A percentile compares a stretch with the other conserved stretches of the same genome.
These are phyloP conservation scores for Globicephala melas DNA, from an alignment of 2,113 vertebrate genomes.

Conservation along the genomic window DNA sequence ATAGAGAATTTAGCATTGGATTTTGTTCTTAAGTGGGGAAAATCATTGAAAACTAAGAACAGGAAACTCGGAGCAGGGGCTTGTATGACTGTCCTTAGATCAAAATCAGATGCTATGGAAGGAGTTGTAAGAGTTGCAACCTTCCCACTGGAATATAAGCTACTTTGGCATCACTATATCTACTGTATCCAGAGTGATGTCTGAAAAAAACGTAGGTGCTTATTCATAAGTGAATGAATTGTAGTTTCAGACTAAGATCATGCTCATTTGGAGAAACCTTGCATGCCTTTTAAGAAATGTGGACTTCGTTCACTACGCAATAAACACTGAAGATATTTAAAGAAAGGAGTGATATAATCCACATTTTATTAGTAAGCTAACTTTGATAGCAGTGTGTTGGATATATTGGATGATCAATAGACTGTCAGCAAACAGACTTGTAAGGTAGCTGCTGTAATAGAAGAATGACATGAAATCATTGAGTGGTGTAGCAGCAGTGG, in stretches of 20 bases:
- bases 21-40: neutral
- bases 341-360: neutral
- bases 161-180: neutral
- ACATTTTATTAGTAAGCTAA: neutral
- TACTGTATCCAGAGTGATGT: neutral
- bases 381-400: neutral
- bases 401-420: neutral
- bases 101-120: neutral
- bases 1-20: neutral
- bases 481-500: neutral
- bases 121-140: neutral
- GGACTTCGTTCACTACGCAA: neutral
- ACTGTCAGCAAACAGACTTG: neutral
- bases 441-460: neutral
- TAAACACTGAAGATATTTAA: neutral
- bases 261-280: neutral
- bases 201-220: neutral
- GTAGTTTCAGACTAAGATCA: neutral
- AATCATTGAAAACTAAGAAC: neutral
- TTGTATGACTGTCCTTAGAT: neutral
- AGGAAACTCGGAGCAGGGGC: neutral
- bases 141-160: neutral
- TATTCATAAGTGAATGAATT: neutral
- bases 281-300: neutral
- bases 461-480: neutral